Percentiles rank a stretch among this genome's conserved stretches.
Evolutionary conservation across 2,113 vertebrate species (phyloP).

Genomic region (Petrocephalus zakoni): DNA sequence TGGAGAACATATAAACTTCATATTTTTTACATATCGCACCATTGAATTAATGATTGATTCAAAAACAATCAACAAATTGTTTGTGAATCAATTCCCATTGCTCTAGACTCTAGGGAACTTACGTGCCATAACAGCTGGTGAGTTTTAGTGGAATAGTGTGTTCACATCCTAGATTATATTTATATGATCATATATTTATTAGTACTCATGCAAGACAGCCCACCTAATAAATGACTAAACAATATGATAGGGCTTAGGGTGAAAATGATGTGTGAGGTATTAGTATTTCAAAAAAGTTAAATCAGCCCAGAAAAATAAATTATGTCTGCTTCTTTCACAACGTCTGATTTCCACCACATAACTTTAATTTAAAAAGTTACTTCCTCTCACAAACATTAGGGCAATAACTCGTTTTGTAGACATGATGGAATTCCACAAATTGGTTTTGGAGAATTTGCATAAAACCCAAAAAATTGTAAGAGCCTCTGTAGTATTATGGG

Average conservation of each 20-base stretch:
- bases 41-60: background rate
- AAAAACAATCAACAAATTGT: background rate
- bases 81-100: background rate
- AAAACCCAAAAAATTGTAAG: background rate
- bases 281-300: background rate
- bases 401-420: background rate
- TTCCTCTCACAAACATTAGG: background rate
- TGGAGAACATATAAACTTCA: too few relatives aligned
- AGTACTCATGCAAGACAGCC: background rate
- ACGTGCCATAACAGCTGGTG: background rate
- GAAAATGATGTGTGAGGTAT: background rate
- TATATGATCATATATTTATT: background rate
- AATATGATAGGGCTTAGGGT: background rate
- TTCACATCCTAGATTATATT: background rate
- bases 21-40: too few relatives aligned
- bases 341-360: background rate
- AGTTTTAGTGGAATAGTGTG: background rate
- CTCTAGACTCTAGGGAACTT: background rate
- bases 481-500: background rate
- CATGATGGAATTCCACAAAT: background rate
- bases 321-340: background rate
- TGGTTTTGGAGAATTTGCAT: background rate
- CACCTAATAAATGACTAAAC: background rate
- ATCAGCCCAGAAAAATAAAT: background rate
- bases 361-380: slow-evolving; percentile 3